These are phyloP conservation scores for Pollenia griseotomentosa DNA, from an alignment of 2,888 invertebrate genomes.

Conservation along the genomic window DNA sequence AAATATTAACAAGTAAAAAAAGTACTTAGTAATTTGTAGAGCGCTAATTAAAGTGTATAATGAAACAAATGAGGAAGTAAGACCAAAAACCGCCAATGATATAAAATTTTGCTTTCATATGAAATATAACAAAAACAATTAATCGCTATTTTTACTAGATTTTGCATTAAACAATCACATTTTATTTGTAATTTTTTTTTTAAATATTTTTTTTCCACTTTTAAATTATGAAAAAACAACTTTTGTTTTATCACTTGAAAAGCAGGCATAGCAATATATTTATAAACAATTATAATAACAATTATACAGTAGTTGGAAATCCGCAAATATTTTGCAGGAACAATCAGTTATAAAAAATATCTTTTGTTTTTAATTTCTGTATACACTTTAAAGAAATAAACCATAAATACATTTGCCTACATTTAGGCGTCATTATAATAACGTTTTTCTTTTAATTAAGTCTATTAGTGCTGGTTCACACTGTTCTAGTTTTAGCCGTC, in stretches of 20 bases:
- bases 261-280: not conserved
- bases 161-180: not conserved
- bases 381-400: too few relatives aligned
- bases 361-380: not conserved
- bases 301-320: not conserved
- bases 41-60: constrained; percentile 59
- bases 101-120: constrained; percentile 9
- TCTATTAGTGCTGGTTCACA: too few relatives aligned
- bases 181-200: constrained; percentile 7
- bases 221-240: not conserved
- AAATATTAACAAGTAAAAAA: constrained; percentile 40
- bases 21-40: constrained; percentile 54
- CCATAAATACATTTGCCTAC: not conserved
- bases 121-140: not conserved
- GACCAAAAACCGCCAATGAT: constrained; percentile 38
- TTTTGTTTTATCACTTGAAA: constrained; percentile 30
- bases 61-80: constrained; percentile 42
- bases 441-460: too few relatives aligned
- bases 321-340: not conserved
- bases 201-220: not conserved
- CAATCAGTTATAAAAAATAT: not conserved
- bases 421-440: not conserved
- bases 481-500: too few relatives aligned
- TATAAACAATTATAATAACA: constrained; percentile 22
- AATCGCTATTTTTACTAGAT: not conserved